Evolutionary conservation across 2,797 vertebrate genomes (phyloP), one percentile per base, ranked within the genome.

Genomic region (Phataginus tetradactyla): DNA sequence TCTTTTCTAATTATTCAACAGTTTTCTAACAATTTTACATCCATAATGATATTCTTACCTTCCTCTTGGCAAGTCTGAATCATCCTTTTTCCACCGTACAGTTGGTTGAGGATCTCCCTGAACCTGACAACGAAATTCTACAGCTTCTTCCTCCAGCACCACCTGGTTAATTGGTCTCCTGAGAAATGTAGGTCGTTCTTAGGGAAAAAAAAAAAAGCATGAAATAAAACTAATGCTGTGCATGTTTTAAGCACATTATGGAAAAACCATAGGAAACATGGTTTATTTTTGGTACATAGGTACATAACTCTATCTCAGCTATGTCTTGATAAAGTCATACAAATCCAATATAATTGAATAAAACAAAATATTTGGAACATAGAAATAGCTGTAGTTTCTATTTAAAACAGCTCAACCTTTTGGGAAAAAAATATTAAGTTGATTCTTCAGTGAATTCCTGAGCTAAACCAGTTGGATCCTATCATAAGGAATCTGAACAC

Each of bases 121-220:
- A 91, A 99, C 99, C 98, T 99, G 99, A 98, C 99, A 99, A 69
- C 99, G 99, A 96, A 99, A 99, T 98, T 99, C 99, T 96, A 99
- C 99, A 0, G 98, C 98, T 97, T 99, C 99, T 89, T 99, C 99
- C 97, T 99, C 99, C 98, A 99, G 98, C 89, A 99, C 99, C 98
- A 99, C 99, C 98, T 99, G 99, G 99, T 99, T 99, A 97, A 99
- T 99, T 55, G 99, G 99, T 97, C 99, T 98, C 94, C 99, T 99
- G 97, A 99, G 99, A 98, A 99, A 99, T 20, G 99, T 99, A 79
- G 99, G 99, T 86, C 99, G 99, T 98, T 99, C 99, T 99, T 98
- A 97, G 9, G 49, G 23, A 0, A 3, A 27, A 98, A 97, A 95
- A 98, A 92, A 97, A 97, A 95, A 97, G 42, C 3, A 85, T 92